Evolutionary conservation across 2,797 vertebrate genomes (phyloP).

Genomic region (Diglossa cyanea): DNA sequence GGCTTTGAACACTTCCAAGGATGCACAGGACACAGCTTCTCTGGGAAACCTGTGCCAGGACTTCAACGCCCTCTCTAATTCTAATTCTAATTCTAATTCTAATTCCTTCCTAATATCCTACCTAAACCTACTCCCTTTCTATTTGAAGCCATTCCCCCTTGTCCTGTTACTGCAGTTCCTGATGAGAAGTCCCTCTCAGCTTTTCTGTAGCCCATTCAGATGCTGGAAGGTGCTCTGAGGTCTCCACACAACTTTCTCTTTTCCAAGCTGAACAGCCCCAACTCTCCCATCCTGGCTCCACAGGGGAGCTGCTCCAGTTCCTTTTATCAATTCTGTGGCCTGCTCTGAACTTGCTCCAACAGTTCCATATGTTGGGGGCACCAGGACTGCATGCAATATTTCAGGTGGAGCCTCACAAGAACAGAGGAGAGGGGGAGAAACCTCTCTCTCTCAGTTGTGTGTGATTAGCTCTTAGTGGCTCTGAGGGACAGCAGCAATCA

Average conservation of each 20-base stretch:
- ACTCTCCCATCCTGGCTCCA: background rate
- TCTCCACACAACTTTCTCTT: background rate
- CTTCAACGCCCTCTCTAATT: background rate
- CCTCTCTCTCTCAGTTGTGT: background rate
- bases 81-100: background rate
- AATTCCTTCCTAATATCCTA: background rate
- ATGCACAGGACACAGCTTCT: background rate
- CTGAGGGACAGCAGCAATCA: conserved; percentile 14
- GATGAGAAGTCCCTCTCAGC: background rate
- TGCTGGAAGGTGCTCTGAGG: background rate
- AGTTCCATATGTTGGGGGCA: background rate
- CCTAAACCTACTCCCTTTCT: background rate
- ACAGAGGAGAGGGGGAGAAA: background rate
- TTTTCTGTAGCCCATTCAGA: background rate
- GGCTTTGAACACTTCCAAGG: background rate
- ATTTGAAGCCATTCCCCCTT: background rate
- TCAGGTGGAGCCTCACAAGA: background rate
- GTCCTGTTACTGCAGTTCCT: background rate
- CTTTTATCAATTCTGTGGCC: background rate
- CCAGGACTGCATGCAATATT: background rate
- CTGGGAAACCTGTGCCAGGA: background rate
- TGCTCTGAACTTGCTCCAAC: background rate
- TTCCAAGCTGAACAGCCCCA: background rate
- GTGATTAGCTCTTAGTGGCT: background rate
- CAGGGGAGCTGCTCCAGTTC: background rate